Evolutionary conservation across 2,113 vertebrate species (phyloP), one percentile per base, ranked within the genome.

Genomic region (Phalacrocorax carbo): DNA sequence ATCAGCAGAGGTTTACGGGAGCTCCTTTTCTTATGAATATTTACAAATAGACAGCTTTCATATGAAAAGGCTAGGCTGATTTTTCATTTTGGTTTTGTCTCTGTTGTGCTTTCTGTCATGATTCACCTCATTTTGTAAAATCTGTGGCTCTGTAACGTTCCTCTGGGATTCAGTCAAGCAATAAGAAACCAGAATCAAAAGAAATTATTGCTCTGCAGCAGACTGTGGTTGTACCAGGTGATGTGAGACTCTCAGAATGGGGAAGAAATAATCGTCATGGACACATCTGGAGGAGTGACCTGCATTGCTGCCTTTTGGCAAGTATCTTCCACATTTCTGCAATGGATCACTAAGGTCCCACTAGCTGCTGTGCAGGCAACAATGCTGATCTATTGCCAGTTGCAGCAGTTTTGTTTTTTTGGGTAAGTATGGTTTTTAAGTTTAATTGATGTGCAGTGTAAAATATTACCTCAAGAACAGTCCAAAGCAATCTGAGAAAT

Each of bases 1-100:
- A 97, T 93, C 78, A 98, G 79, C 80, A 93, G 61, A 97, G 73
- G 86, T 93, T 97, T 98, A 96, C 87, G 94, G 75, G 38, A 79
- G 25, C 61, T 94, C 83, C 82, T 94, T 96, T 87, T 64, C 93
- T 78, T 97, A 97, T 18, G 81, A 91, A 96, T 94, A 75, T 96
- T 95, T 97, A 64, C 58, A 82, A 72, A 27, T 64, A 94, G 92
- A 96, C 49, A 90, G 46, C 13, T 66, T 40, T 97, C 16, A n/a
- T 36, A 62, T 57, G 84, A 95, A 90, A 80, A 86, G 10, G 0
- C 14, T 79, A 23, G 29, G 11, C 4, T 79, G 17, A 77, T 27
- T 78, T 93, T 76, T 92, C 29, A 22, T 73, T 52, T 84, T 81
- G 7, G 8, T 70, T 61, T n/a, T 52, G 9, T 34, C 19, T 65